Evolutionary conservation across 2,888 invertebrate genomes (phyloP).

Genomic region (Lasioglossum oenotherae): DNA sequence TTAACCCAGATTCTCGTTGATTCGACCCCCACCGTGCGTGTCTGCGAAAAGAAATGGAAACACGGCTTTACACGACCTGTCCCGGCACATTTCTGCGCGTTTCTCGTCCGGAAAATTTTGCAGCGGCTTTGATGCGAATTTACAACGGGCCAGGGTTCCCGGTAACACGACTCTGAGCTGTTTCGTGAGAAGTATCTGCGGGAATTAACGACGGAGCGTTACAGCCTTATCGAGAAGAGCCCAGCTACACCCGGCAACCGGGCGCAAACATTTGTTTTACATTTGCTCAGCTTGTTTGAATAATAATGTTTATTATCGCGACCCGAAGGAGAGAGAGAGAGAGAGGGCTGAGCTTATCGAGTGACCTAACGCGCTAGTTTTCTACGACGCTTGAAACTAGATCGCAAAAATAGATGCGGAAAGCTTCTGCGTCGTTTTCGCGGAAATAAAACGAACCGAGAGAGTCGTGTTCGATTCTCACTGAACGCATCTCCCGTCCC

Average conservation of each 20-base stretch:
- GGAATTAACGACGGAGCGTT: conserved; percentile 38
- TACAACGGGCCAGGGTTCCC: neutral
- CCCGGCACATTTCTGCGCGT: neutral
- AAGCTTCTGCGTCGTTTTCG: neutral
- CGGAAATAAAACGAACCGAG: neutral
- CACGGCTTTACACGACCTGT: neutral
- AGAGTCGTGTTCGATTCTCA: neutral
- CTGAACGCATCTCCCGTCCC: neutral
- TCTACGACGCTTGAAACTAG: conserved; percentile 38
- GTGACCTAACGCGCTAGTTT: conserved; percentile 26
- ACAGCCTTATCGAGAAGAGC: conserved; percentile 53
- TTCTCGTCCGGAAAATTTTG: neutral
- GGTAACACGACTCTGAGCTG: neutral
- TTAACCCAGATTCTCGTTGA: neutral
- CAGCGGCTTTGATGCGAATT: neutral
- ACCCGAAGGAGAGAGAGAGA: neutral
- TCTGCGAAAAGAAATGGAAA: neutral
- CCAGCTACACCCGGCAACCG: conserved; percentile 28
- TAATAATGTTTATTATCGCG: conserved; percentile 61
- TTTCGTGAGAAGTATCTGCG: neutral
- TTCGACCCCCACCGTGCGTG: too few species aligned
- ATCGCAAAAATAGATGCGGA: conserved; percentile 32
- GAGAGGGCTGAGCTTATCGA: conserved; percentile 48
- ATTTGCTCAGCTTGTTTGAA: conserved; percentile 63
- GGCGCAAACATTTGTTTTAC: conserved; percentile 61